phyloP scores from a whole-genome alignment of 2,888 invertebrate genomes.

The Rhogogaster chlorosoma region DNA sequence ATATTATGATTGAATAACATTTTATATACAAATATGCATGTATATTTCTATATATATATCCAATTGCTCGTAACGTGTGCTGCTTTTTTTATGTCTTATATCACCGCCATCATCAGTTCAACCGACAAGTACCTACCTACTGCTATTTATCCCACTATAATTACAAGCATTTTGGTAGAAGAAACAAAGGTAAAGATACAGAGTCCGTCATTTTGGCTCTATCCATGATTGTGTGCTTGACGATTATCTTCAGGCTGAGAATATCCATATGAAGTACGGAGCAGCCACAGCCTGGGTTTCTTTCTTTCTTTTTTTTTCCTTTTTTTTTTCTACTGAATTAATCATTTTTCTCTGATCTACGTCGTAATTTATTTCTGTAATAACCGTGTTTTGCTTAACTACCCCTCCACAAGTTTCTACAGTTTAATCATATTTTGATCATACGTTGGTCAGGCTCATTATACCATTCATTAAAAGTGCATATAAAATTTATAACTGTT shows the following conservation, averaged over 20 bases:
- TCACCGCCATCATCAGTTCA: constrained; percentile 43
- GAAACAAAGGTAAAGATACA: constrained; percentile 24
- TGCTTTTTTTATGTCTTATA: constrained; percentile 44
- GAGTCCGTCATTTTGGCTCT: constrained; percentile 22
- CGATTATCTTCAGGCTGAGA: constrained; percentile 32
- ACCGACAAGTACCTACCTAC: constrained; percentile 37
- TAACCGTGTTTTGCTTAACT: neutral
- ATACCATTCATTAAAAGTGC: neutral
- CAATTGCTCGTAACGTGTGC: constrained; percentile 46
- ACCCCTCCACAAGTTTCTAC: neutral
- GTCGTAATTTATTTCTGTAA: neutral
- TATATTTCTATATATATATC: constrained; percentile 3
- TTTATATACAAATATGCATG: constrained; percentile 14
- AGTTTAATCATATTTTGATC: neutral
- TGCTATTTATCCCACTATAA: constrained; percentile 33
- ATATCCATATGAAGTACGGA: constrained; percentile 37
- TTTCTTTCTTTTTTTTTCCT: constrained; percentile 29
- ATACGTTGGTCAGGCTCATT: constrained; percentile 9
- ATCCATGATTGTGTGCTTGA: constrained; percentile 19
- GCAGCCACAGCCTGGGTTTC: constrained; percentile 35
- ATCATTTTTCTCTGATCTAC: constrained; percentile 7
- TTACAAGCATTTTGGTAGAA: constrained; percentile 39
- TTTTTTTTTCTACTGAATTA: constrained; percentile 13
- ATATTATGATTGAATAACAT: constrained; percentile 21
- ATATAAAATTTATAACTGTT: neutral